Base-by-base conservation (phyloP, 2,888 invertebrate genomes). In the Phanerotoma sp. region DNA sequence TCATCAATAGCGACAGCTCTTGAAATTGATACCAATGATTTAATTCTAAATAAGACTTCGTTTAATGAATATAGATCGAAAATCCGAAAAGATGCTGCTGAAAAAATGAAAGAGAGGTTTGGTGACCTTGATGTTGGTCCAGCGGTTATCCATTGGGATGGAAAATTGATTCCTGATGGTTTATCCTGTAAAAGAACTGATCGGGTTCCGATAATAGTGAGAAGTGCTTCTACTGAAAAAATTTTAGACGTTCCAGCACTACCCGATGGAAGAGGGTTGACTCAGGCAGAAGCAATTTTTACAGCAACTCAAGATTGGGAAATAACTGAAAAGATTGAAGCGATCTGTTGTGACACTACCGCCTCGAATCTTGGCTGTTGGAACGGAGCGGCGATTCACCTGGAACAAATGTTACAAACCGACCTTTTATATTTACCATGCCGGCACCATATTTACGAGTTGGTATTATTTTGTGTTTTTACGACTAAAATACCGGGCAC, bases 261-360 rank as follows among this genome's bases (percentile, higher is more conserved):
- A 18, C 25, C 48, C 41, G 51, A 58, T 40, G 49, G 51, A 15
- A 51, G 18, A 49, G 58, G 58, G 21, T 22, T 37, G 35, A 48
- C 50, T 4, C 54, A 56, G 49, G 49, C 54, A 35, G 52, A 49
- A 20, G 56, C 54, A n/a, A 48, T 58, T 45, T 48, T 44, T 45
- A 45, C 51, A 16, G 41, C 42, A 35, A 30, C 56, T 25, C 21
- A 21, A 20, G 58, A 61, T n/a, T 58, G 57, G 51, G 54, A 32
- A 13, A 11, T 54, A 13, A 32, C 32, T 16, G 30, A 49, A 15
- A 28, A 20, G 10, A 28, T 57, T 15, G 42, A 49, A 44, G 56
- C 53, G 21, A 20, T 57, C 15, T 57, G 58, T 37, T 58, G 56
- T 46, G 50, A 58, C 46, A 57, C 58, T 25, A 57, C 61, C 5